phyloP scores from a whole-genome alignment of 2,888 invertebrate species.

The Synergus gifuensis region DNA sequence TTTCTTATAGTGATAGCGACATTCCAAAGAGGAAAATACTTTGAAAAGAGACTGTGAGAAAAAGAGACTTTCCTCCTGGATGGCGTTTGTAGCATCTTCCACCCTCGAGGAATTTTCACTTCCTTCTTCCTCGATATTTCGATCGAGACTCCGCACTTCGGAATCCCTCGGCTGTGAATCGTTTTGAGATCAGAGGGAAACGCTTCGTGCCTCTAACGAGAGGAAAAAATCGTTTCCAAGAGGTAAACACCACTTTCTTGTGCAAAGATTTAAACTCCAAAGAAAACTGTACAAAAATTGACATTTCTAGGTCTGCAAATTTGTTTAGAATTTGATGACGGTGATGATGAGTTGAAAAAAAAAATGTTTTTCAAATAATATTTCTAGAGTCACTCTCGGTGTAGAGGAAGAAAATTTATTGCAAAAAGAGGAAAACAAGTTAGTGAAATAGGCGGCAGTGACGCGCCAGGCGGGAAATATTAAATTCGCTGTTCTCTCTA shows the following conservation, averaged over 20 bases:
- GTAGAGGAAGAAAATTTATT: neutral
- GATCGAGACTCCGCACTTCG: conserved; percentile 33
- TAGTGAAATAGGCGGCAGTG: neutral
- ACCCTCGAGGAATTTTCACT: conserved; percentile 39
- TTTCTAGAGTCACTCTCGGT: neutral
- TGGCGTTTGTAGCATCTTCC: conserved; percentile 20
- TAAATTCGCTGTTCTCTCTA: conserved; percentile 37
- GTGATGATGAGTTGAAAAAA: neutral
- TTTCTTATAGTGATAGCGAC: conserved; percentile 17
- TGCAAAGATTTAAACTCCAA: conserved; percentile 31
- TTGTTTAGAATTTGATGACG: neutral
- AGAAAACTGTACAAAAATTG: neutral
- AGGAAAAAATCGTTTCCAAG: conserved; percentile 37
- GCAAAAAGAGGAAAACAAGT: neutral
- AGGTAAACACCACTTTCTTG: conserved; percentile 30
- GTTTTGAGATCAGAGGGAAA: conserved; percentile 34
- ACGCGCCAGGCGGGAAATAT: conserved; percentile 34
- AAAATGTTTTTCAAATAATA: neutral
- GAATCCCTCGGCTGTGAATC: conserved; percentile 39
- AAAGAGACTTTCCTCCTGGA: conserved; percentile 32
- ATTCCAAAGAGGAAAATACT: neutral
- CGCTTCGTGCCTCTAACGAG: conserved; percentile 31
- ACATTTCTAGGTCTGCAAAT: neutral
- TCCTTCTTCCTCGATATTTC: conserved; percentile 26
- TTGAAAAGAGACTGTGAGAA: neutral